Base-by-base conservation (phyloP, 2,113 vertebrate species). In the Platycercus adscitus region DNA sequence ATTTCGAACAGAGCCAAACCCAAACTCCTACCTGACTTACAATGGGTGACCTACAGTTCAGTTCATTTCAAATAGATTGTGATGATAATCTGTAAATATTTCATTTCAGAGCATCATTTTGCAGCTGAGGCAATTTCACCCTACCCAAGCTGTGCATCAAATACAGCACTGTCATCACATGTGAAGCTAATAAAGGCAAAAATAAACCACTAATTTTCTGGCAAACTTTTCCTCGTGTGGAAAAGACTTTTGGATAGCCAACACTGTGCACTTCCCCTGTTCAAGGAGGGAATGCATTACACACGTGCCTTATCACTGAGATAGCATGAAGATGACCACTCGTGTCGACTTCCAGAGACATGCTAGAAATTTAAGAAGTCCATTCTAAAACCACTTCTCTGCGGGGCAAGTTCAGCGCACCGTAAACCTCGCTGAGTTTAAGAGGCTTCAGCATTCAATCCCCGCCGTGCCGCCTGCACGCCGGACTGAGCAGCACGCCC, bases 401-500 rank as follows among this genome's bases (percentile, higher is more conserved):
- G 26, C 1, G 5, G 50, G 29, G n/a, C 28, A 26, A 44, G 21
- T 15, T 16, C 37, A 44, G 52, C 8, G 15, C 56, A 33, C 6
- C 63, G 5, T 15, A 21, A 28, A 18, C 6, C 1, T 26, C 61
- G 2, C 39, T 1, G 31, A 31, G n/a, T 10, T 20, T 28, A 2
- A 9, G 6, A 26, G 8, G 2, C 24, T 3, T 2, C 0, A 12
- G 31, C 3, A 41, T 4, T 1, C 3, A 24, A 7, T 7, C 7
- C 19, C 53, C 41, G 25, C 5, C 1, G 7, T 8, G 17, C 71
- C 2, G 35, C 2, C 16, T 1, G 35, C 43, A 26, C 6, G 37
- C 41, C 60, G 4, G 24, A 10, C 10, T 3, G 2, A 43, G 41
- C 2, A 8, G 18, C 68, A 6, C 43, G 7, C 37, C 6, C 17